phyloP scores from a whole-genome alignment of 2,113 vertebrate species.

The Salvelinus alpinus region DNA sequence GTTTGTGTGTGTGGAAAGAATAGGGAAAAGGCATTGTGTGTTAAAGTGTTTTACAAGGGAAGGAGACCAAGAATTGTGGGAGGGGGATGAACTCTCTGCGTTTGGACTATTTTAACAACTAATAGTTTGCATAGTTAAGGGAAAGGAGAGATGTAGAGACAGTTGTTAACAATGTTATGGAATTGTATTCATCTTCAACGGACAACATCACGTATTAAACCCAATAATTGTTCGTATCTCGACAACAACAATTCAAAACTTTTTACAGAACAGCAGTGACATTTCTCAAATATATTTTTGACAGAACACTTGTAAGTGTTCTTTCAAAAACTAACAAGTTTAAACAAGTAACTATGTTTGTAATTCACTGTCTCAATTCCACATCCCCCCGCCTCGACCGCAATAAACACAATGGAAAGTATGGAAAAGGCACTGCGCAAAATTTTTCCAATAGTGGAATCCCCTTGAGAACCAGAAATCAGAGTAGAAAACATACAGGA shows the following conservation, averaged over 20 bases:
- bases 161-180: neutral
- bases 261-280: neutral
- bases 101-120: constrained; percentile 23
- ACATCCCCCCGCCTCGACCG: neutral
- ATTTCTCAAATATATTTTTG: neutral
- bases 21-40: constrained; percentile 61
- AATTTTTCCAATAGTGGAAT: constrained; percentile 14
- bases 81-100: constrained; percentile 44
- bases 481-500: constrained; percentile 18
- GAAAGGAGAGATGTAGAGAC: neutral
- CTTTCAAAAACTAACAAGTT: neutral
- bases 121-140: constrained; percentile 8
- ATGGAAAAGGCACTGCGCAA: constrained; percentile 39
- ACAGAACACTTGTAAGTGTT: neutral
- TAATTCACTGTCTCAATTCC: constrained; percentile 7
- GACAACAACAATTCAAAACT: neutral
- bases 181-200: neutral
- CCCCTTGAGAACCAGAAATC: constrained; percentile 16
- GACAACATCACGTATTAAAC: neutral
- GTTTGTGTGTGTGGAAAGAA: no score
- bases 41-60: constrained; percentile 72
- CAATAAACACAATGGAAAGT: constrained; percentile 21
- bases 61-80: constrained; percentile 53
- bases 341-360: neutral
- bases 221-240: neutral